Base-by-base conservation (phyloP, 1,140 invertebrate genomes). In the Drosophila jambulina region DNA sequence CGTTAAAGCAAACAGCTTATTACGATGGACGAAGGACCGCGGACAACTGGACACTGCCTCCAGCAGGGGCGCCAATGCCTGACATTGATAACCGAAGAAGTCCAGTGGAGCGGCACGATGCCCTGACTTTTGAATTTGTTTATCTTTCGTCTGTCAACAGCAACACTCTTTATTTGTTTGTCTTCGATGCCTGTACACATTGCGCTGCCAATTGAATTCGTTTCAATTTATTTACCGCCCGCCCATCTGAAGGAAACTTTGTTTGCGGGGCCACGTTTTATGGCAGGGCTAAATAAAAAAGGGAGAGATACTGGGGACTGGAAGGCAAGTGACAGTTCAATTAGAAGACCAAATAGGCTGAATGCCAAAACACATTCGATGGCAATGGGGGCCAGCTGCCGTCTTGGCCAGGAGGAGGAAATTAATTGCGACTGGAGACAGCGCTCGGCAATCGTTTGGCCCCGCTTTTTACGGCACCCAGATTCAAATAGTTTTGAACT, bases 1-100 rank as follows among this genome's bases (percentile, higher is more conserved):
- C 91, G 83, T 92, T 92, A 92, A 92, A 86, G 76, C 81, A 92
- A 92, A 92, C 87, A 84, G 83, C 80, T 92, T 91, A 92, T 91
- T 88, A 81, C 61, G 75, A 63, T 23, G 43, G 36, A 51, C 49
- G 32, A 29, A 34, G 53, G 54, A 61, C 43, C 42, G 15, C 34
- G 56, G 45, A 53, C 27, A 25, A 19, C 42, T 15, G 32, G 36
- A 29, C 48, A 48, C 32, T 62, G 59, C 23, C 36, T 51, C 23
- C 19, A 25, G 21, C 38, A 32, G 60, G 80, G 75, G 83, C 83
- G 82, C 83, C 82, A 85, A 78, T 67, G 82, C 56, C 75, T 40
- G 60, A 43, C 82, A 82, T 85, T 85, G 82, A 83, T 83, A 86
- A 83, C 83, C 67, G 67, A 77, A 80, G 80, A 80, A 80, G 70